Percentiles rank a stretch among this genome's conserved stretches.
Evolutionary conservation across 1,140 invertebrate species (phyloP).

Genomic region (Dendroctonus valens): DNA sequence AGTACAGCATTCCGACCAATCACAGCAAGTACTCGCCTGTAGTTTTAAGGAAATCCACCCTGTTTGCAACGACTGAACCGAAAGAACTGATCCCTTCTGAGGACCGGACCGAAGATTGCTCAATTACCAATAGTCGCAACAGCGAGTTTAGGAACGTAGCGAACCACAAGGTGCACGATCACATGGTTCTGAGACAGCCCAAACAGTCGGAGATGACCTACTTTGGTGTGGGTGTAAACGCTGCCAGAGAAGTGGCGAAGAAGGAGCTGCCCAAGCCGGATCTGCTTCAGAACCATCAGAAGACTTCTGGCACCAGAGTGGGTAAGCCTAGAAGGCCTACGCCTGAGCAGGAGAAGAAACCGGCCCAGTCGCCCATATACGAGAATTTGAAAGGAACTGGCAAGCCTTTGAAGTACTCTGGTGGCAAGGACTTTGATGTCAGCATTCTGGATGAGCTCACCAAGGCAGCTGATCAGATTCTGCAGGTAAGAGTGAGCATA

Average conservation of each 20-base stretch:
- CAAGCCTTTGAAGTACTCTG: background rate
- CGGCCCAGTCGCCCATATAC: constrained; percentile 40
- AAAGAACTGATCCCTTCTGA: background rate
- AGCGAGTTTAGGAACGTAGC: constrained; percentile 33
- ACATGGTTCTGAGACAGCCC: constrained; percentile 45
- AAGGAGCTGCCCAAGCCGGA: too few species aligned
- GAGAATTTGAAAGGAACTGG: constrained; percentile 40
- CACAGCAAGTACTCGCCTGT: constrained; percentile 39
- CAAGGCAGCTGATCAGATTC: constrained; percentile 56
- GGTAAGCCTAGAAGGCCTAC: constrained; percentile 26
- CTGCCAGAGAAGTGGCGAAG: constrained; percentile 39
- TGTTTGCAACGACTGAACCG: constrained; percentile 22
- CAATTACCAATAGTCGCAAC: background rate
- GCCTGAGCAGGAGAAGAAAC: constrained; percentile 12
- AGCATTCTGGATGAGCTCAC: constrained; percentile 55
- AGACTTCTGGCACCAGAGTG: too few species aligned
- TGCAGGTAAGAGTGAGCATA: constrained; percentile 44
- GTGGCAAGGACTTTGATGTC: constrained; percentile 44
- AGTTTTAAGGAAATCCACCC: constrained; percentile 37
- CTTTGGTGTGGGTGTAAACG: constrained; percentile 44
- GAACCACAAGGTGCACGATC: constrained; percentile 36
- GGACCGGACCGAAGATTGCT: constrained; percentile 20
- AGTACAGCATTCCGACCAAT: constrained; percentile 23
- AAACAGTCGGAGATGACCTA: constrained; percentile 49
- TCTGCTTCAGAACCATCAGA: constrained; percentile 39